Evolutionary conservation across 2,888 invertebrate genomes (phyloP).

Genomic region (Campoletis raptor): DNA sequence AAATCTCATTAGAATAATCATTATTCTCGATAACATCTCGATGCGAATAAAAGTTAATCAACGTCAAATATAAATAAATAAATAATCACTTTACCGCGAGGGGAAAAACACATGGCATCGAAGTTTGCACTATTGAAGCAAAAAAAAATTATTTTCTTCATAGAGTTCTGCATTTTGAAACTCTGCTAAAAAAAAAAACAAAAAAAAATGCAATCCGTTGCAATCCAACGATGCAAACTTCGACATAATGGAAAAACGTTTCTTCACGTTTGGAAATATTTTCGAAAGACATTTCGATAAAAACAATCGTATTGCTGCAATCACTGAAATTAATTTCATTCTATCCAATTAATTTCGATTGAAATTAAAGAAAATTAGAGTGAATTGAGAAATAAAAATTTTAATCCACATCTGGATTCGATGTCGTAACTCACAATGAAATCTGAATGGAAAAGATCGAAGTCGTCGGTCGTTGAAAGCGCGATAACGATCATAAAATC

Average conservation of each 20-base stretch:
- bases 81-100: not conserved
- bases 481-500: slow-evolving; percentile 85
- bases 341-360: not conserved
- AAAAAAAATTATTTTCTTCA: too few relatives aligned
- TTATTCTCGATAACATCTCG: not conserved
- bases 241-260: not conserved
- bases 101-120: not conserved
- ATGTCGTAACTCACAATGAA: slow-evolving; percentile 80
- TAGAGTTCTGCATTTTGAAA: too few relatives aligned
- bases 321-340: not conserved
- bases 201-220: too few relatives aligned
- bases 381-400: not conserved
- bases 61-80: not conserved
- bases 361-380: not conserved
- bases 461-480: slow-evolving; percentile 81
- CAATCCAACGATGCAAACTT: too few relatives aligned
- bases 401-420: not conserved
- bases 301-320: not conserved
- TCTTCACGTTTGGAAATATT: not conserved
- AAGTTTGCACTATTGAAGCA: too few relatives aligned
- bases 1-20: not conserved
- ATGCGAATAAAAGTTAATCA: not conserved
- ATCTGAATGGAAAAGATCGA: slow-evolving; percentile 81
- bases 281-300: not conserved
- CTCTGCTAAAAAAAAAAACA: too few relatives aligned